Evolutionary conservation across 2,113 vertebrate genomes (phyloP).

Genomic region (Lasiurus borealis): DNA sequence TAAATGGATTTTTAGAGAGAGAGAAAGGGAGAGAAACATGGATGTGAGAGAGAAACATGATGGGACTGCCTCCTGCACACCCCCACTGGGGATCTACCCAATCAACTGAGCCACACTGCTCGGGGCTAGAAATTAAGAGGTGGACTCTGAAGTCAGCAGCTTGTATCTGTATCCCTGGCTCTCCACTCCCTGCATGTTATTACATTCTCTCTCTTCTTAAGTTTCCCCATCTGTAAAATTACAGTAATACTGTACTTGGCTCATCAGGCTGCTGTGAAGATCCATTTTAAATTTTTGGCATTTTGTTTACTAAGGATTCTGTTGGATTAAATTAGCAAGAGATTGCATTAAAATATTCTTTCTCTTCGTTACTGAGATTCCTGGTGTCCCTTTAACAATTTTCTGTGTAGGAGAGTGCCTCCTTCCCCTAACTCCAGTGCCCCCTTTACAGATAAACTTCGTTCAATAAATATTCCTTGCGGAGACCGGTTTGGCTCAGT

Average conservation of each 20-base stretch:
- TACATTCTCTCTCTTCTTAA: not conserved
- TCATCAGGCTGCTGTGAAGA: not conserved
- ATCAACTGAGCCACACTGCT: too few species aligned
- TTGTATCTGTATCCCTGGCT: not conserved
- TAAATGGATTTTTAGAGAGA: too few species aligned
- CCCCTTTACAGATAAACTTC: not conserved
- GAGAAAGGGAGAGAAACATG: too few species aligned
- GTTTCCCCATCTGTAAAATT: not conserved
- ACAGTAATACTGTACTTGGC: not conserved
- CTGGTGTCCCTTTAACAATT: too few species aligned
- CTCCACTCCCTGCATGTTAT: not conserved
- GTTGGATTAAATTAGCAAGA: not conserved
- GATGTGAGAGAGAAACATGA: too few species aligned
- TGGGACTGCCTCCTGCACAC: too few species aligned
- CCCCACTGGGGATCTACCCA: too few species aligned
- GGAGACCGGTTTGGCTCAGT: too few species aligned
- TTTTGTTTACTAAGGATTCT: not conserved
- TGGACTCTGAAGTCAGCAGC: not conserved
- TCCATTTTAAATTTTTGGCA: not conserved
- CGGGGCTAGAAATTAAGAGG: not conserved
- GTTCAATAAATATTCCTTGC: not conserved
- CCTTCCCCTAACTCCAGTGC: not conserved
- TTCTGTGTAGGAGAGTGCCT: not conserved
- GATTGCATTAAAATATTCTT: not conserved
- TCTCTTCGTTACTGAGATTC: slow-evolving; percentile 17